Conservation (phyloP, 2,888 invertebrate species). For the Operophtera brumata region DNA sequence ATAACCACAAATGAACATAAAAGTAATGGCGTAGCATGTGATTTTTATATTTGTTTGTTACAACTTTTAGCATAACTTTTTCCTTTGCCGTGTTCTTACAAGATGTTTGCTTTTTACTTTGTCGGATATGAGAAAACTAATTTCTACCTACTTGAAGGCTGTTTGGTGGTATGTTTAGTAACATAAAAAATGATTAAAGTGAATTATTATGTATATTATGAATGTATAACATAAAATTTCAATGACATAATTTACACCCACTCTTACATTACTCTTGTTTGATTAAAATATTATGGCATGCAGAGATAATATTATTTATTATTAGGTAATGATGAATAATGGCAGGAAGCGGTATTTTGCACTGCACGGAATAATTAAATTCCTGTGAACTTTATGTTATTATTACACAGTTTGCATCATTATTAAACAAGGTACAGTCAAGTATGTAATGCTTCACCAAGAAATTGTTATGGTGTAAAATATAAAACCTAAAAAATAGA, state of each 20-base stretch:
- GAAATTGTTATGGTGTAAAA: no score
- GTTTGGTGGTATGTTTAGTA: not conserved
- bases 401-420: not conserved
- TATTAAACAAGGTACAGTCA: not conserved
- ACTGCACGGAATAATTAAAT: not conserved
- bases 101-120: slow-evolving; percentile 4
- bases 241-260: no score
- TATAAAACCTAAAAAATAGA: no score
- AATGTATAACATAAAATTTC: no score
- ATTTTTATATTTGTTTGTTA: not conserved
- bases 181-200: not conserved
- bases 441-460: not conserved
- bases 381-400: not conserved
- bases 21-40: not conserved
- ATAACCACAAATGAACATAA: not conserved
- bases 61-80: slow-evolving; percentile 2
- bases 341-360: no score
- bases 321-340: no score
- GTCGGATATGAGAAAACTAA: slow-evolving; percentile 5
- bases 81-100: slow-evolving; percentile 1
- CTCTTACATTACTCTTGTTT: not conserved
- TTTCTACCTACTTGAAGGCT: slow-evolving; percentile 3
- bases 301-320: not conserved
- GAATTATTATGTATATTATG: not conserved
- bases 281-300: not conserved